Evolutionary conservation across 1,140 invertebrate genomes (phyloP).

Genomic region (Ptiloglossa arizonensis): DNA sequence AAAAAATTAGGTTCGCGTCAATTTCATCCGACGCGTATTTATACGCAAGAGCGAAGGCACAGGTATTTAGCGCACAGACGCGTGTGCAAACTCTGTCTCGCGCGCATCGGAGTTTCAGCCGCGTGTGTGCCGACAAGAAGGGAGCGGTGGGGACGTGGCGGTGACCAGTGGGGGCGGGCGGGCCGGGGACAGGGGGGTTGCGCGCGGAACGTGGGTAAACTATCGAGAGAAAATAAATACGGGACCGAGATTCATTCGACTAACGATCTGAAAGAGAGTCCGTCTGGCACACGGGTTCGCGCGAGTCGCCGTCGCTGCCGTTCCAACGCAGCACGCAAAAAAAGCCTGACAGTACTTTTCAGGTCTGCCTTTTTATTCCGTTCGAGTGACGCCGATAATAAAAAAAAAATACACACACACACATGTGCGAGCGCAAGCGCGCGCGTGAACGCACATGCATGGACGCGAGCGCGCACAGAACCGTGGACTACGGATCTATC

Average conservation of each 20-base stretch:
- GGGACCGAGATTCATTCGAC: slow-evolving; percentile 68
- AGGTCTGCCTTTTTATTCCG: slow-evolving; percentile 35
- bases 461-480: neutral
- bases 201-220: slow-evolving; percentile 48
- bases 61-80: slow-evolving; percentile 51
- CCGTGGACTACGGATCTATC: slow-evolving; percentile 26
- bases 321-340: slow-evolving; percentile 32
- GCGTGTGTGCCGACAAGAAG: slow-evolving; percentile 17
- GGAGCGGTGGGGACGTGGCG: neutral
- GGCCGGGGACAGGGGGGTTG: neutral
- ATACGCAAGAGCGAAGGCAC: slow-evolving; percentile 27
- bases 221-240: slow-evolving; percentile 66
- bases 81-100: slow-evolving; percentile 27
- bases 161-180: neutral
- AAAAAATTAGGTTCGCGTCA: slow-evolving; percentile 46
- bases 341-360: slow-evolving; percentile 38
- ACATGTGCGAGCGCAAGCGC: too few relatives aligned
- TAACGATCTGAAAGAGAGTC: slow-evolving; percentile 61
- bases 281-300: slow-evolving; percentile 23
- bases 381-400: slow-evolving; percentile 6
- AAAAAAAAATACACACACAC: neutral
- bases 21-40: slow-evolving; percentile 53
- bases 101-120: slow-evolving; percentile 31
- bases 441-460: too few relatives aligned
- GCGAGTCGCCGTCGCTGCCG: slow-evolving; percentile 19